Conservation (phyloP, 2,797 vertebrate species). For the Muraenolepis orangiensis region DNA sequence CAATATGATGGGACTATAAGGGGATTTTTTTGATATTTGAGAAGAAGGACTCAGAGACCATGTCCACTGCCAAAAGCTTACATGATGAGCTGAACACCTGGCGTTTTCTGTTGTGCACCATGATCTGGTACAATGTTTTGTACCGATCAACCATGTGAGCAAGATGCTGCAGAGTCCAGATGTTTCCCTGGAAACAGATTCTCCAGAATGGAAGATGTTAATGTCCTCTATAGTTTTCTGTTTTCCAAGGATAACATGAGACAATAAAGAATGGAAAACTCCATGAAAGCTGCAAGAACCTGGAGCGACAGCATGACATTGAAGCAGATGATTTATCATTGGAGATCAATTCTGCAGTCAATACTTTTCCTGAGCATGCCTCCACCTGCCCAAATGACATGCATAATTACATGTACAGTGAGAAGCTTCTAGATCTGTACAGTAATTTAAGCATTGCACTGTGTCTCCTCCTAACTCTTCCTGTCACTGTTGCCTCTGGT, state of each 20-base stretch:
- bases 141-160: no score
- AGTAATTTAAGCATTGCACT: no score
- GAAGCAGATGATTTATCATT: neutral
- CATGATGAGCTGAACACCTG: no score
- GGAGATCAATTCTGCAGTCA: neutral
- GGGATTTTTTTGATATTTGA: slow-evolving; percentile 15
- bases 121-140: no score
- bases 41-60: neutral
- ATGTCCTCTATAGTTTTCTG: slow-evolving; percentile 23
- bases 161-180: no score
- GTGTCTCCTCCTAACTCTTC: no score
- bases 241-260: slow-evolving; percentile 18
- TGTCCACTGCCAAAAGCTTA: no score
- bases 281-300: slow-evolving; percentile 11
- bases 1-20: slow-evolving; percentile 32
- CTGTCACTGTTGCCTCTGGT: no score
- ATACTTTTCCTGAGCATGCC: neutral
- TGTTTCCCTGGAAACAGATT: no score
- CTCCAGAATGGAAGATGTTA: slow-evolving; percentile 9
- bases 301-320: slow-evolving; percentile 12
- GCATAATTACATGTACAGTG: slow-evolving; percentile 24
- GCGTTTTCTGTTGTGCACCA: no score
- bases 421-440: slow-evolving; percentile 2
- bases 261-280: neutral
- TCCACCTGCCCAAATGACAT: neutral